phyloP scores from a whole-genome alignment of 35 echinoderm and acorn worm species.

The Amphiura filiformis region DNA sequence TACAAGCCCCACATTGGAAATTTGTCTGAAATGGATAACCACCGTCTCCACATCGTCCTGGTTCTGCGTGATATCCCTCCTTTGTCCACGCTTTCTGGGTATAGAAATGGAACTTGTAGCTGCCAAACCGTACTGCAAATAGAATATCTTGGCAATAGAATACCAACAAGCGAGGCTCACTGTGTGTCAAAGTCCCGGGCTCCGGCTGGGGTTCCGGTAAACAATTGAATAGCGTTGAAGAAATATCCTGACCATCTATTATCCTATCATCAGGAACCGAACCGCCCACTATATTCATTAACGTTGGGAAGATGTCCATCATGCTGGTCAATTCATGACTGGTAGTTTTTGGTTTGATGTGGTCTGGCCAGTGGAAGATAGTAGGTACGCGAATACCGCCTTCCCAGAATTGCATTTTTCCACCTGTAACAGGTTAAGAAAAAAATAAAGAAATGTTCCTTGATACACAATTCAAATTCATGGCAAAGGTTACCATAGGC shows the following conservation, averaged over 20 bases:
- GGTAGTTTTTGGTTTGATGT: not conserved
- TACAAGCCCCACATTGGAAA: not conserved
- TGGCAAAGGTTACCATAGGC: too few species aligned
- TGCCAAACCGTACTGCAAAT: constrained; percentile 27
- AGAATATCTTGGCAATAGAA: constrained; percentile 39
- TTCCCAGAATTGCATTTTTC: too few species aligned
- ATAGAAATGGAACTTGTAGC: constrained; percentile 54
- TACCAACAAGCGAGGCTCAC: not conserved
- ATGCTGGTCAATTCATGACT: too few species aligned
- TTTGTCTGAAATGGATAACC: not conserved
- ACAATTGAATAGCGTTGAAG: not conserved
- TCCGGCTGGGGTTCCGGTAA: not conserved
- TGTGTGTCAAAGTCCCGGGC: not conserved
- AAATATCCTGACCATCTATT: too few species aligned
- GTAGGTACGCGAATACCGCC: too few species aligned
- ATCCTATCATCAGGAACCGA: too few species aligned
- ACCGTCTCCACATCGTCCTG: not conserved
- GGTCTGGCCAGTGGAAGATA: too few species aligned
- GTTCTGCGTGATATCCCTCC: not conserved
- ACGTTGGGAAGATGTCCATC: too few species aligned
- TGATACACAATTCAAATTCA: too few species aligned
- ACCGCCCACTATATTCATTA: too few species aligned
- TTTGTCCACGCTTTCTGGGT: constrained; percentile 6
- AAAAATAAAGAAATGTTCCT: too few species aligned
- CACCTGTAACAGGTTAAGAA: too few species aligned